These are phyloP conservation scores for Tryphoninae sp. DNA, from an alignment of 2,888 invertebrate species.

Conservation along the genomic window DNA sequence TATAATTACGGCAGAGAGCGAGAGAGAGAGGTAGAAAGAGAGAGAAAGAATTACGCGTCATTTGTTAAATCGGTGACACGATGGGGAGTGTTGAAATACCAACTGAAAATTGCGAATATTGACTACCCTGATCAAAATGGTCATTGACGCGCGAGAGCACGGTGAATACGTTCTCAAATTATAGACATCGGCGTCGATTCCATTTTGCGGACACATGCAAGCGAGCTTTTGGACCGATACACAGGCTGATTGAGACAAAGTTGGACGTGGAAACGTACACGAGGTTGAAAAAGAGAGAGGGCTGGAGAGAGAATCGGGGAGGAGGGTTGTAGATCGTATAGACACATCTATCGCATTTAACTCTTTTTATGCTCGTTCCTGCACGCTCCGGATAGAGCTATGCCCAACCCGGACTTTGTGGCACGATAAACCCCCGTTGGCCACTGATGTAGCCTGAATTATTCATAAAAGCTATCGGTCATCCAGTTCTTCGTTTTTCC, in stretches of 20 bases:
- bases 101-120: slow-evolving; percentile 38
- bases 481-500: slow-evolving; percentile 23
- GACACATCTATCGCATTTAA: slow-evolving; percentile 55
- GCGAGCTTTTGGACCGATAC: slow-evolving; percentile 55
- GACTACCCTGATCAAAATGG: slow-evolving; percentile 43
- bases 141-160: slow-evolving; percentile 50
- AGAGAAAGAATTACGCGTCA: slow-evolving; percentile 16
- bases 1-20: slow-evolving; percentile 2
- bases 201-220: slow-evolving; percentile 44
- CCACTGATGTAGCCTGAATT: slow-evolving; percentile 60
- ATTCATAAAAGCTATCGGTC: slow-evolving; percentile 62
- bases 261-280: slow-evolving; percentile 40
- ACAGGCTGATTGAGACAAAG: slow-evolving; percentile 52
- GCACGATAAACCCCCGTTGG: slow-evolving; percentile 57
- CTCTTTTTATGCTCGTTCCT: slow-evolving; percentile 47
- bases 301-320: neutral
- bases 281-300: slow-evolving; percentile 1
- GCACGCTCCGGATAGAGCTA: slow-evolving; percentile 25
- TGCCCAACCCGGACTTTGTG: slow-evolving; percentile 47
- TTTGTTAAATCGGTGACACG: slow-evolving; percentile 25
- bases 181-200: slow-evolving; percentile 60
- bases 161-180: slow-evolving; percentile 57
- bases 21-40: slow-evolving; percentile 13
- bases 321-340: slow-evolving; percentile 22
- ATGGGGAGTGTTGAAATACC: slow-evolving; percentile 44